These are phyloP conservation scores for Scaptodrosophila latifasciaeformis DNA, from an alignment of 2,888 invertebrate species.

Conservation along the genomic window DNA sequence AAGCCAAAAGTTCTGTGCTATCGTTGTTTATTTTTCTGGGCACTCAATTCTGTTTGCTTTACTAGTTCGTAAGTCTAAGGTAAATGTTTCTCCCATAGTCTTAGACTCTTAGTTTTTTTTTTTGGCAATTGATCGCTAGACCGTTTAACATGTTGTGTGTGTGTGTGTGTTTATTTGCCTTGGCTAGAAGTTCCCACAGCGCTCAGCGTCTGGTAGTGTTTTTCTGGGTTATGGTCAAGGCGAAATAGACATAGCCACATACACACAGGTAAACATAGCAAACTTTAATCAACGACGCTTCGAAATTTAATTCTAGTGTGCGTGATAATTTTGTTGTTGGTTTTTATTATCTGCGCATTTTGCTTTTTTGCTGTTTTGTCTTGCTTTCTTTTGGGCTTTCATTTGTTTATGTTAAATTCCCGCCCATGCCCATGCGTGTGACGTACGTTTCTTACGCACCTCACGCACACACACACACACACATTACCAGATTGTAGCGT, in stretches of 20 bases:
- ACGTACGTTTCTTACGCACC: neutral
- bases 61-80: no score
- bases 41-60: no score
- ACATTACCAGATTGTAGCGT: neutral
- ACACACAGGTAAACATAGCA: no score
- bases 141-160: neutral
- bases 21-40: no score
- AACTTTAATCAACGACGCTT: no score
- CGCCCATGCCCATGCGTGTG: slow-evolving; percentile 12
- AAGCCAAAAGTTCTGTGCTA: no score
- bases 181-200: no score
- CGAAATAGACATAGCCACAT: slow-evolving; percentile 19
- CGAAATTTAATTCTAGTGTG: slow-evolving; percentile 29
- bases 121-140: neutral
- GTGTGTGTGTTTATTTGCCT: neutral
- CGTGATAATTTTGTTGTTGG: slow-evolving; percentile 26
- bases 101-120: neutral
- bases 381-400: neutral
- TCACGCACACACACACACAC: neutral
- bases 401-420: neutral
- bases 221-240: slow-evolving; percentile 64
- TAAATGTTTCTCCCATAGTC: no score
- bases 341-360: neutral
- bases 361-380: neutral
- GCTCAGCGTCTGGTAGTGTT: slow-evolving; percentile 21